These are phyloP conservation scores for Neomonachus schauinslandi DNA, from an alignment of 2,113 vertebrate genomes.

Conservation along the genomic window DNA sequence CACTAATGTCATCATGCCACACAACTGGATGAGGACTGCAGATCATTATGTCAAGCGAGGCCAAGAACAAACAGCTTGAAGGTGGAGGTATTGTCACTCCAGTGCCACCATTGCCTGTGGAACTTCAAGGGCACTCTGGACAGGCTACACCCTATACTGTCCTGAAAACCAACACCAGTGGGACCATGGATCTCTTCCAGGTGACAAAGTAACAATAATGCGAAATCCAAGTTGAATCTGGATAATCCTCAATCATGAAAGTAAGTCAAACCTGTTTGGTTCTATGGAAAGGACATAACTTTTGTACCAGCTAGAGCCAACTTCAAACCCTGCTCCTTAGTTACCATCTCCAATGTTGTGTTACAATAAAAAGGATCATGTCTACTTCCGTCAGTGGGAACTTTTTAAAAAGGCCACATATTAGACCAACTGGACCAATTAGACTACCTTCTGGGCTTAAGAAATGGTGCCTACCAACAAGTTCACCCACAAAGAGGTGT, in stretches of 20 bases:
- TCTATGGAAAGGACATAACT: not conserved
- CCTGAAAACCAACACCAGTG: not conserved
- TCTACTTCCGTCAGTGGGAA: not conserved
- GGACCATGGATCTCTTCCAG: not conserved
- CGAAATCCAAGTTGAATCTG: not conserved
- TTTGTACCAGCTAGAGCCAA: not conserved
- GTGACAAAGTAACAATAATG: not conserved
- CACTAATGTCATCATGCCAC: slow-evolving; percentile 30
- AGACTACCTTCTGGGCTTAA: not conserved
- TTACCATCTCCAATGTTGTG: not conserved
- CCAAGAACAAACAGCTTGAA: not conserved
- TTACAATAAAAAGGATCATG: not conserved
- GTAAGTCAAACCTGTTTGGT: not conserved
- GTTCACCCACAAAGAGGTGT: not conserved
- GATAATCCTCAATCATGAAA: not conserved
- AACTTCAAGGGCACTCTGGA: not conserved
- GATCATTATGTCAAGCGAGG: slow-evolving; percentile 63
- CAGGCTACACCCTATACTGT: not conserved
- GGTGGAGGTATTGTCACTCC: not conserved
- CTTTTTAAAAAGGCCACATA: not conserved
- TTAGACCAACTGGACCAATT: not conserved
- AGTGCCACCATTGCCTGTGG: not conserved
- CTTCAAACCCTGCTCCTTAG: not conserved
- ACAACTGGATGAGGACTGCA: slow-evolving; percentile 75
- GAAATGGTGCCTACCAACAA: not conserved